phyloP scores from a whole-genome alignment of 2,113 vertebrate species.

The Melanerpes formicivorus region DNA sequence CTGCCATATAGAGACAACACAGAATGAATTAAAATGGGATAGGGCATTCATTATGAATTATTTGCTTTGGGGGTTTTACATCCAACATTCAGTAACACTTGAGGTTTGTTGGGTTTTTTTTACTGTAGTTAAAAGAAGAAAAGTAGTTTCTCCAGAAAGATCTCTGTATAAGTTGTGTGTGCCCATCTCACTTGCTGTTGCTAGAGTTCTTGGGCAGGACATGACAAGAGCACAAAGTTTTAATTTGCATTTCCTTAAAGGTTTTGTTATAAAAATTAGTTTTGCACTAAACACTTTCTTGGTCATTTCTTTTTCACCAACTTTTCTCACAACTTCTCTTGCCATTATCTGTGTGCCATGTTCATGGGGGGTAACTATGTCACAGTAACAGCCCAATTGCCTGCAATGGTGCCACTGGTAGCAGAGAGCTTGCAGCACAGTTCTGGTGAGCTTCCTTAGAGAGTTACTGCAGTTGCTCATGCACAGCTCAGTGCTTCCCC shows the following conservation, averaged over 20 bases:
- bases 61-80: conserved; percentile 20
- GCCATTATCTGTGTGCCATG: not conserved
- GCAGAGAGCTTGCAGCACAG: accelerated
- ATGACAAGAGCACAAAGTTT: not conserved
- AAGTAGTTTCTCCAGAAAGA: not conserved
- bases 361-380: not conserved
- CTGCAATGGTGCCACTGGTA: not conserved
- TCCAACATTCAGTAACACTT: not conserved
- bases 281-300: not conserved
- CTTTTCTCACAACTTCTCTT: not conserved
- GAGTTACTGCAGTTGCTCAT: not conserved
- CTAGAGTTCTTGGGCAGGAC: not conserved
- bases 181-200: not conserved
- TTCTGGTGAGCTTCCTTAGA: not conserved
- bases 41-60: conserved; percentile 44
- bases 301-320: not conserved
- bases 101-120: accelerated
- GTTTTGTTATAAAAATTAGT: not conserved
- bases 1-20: conserved; percentile 20
- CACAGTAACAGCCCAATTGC: not conserved
- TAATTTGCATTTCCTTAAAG: not conserved
- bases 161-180: not conserved
- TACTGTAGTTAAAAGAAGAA: conserved; percentile 12
- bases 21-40: conserved; percentile 28
- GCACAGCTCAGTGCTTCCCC: not conserved